Conservation (phyloP, 2,797 vertebrate species). For the Loris lydekkerianus region DNA sequence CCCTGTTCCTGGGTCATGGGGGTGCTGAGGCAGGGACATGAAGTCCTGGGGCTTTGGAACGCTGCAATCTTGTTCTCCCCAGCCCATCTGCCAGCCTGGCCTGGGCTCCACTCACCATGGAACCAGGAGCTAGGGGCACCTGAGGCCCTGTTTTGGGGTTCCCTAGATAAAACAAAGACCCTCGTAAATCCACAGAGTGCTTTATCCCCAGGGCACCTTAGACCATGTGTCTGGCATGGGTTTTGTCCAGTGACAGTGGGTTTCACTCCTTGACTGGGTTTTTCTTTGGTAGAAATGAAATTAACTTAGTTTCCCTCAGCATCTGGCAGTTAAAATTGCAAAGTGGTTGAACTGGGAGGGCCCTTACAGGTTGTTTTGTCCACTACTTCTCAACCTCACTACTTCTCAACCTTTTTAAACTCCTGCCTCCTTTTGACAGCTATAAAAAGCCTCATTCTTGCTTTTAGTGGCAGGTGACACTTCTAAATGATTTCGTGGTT, state of each 20-base stretch:
- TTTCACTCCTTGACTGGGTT: neutral
- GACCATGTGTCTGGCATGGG: fast-evolving
- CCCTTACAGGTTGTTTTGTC: neutral
- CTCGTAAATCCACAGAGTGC: neutral
- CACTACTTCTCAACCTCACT: neutral
- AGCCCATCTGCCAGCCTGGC: neutral
- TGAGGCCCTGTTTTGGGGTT: neutral
- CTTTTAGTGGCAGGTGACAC: neutral
- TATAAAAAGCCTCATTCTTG: neutral
- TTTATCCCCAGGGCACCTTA: neutral
- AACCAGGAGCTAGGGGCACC: neutral
- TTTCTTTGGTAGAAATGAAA: neutral
- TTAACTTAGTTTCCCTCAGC: neutral
- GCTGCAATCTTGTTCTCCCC: neutral
- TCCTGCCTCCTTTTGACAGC: neutral
- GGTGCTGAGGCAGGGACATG: neutral
- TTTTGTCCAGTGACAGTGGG: neutral
- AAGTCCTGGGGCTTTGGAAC: neutral
- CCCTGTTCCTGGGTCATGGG: neutral
- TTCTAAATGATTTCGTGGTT: neutral
- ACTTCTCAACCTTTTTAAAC: neutral
- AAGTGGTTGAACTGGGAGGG: neutral
- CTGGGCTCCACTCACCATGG: neutral
- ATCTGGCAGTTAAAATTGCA: neutral
- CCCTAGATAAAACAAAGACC: neutral